Evolutionary conservation across 2,113 vertebrate genomes (phyloP), one percentile per base, ranked within the genome.

Genomic region (Thermophis baileyi): DNA sequence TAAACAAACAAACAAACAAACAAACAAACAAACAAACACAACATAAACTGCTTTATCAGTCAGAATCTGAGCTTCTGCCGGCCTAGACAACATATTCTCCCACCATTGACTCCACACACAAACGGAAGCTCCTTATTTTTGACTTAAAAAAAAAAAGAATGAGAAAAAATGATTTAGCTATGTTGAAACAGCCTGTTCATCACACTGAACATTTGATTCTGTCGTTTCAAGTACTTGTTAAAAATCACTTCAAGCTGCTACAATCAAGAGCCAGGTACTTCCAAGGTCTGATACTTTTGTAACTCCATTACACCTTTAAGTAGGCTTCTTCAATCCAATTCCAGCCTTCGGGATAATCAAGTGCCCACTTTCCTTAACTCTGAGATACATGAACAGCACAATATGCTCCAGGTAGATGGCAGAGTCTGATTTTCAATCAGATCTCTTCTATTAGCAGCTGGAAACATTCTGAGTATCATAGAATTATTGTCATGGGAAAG

Each of bases 161-260:
- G 63, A 98, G 97, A 97, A 97, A 97, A 97, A 97, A 97, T 98
- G 97, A 98, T 98, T 93, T 98, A 97, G 93, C 96, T 97, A 94
- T 96, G 96, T 97, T 97, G 97, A 97, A 98, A 97, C 97, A 97
- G 97, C 98, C 96, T 96, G 96, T 98, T 98, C 98, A 98, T 98
- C 98, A 98, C 94, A 96, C 95, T 96, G 97, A 98, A 97, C 96
- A 94, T 97, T 97, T 98, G 97, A 97, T 97, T 97, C 97, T 97
- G 97, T 98, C 97, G 97, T 95, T 95, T 98, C 96, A 97, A 98
- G 98, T 97, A 97, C 98, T 97, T 97, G 97, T 98, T 98, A 98
- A 98, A 98, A 98, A 98, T 98, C 98, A 97, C 96, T 98, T 97
- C 98, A 97, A 97, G 97, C 97, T 98, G 97, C 97, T 97, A 97